A percentile compares a stretch with the other conserved stretches of the same genome.
These are phyloP conservation scores for Hymenopus coronatus DNA, from an alignment of 2,888 invertebrate genomes.

Conservation along the genomic window DNA sequence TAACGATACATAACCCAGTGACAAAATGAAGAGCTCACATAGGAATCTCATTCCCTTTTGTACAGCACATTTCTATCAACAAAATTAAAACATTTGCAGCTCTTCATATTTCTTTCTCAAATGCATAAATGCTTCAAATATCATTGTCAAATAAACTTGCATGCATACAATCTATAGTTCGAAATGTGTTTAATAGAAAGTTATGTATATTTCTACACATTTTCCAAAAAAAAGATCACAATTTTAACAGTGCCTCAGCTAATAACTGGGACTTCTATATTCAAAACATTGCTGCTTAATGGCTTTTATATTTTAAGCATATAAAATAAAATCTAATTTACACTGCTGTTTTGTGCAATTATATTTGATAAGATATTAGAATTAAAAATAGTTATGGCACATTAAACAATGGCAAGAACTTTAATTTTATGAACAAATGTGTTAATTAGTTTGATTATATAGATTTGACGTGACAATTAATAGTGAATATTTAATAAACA, in stretches of 20 bases:
- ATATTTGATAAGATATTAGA: not conserved
- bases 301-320: not conserved
- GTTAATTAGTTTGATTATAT: not conserved
- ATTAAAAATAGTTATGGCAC: not conserved
- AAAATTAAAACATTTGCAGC: not conserved
- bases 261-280: not conserved
- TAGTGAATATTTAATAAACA: too few species aligned
- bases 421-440: not conserved
- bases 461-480: too few species aligned
- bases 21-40: not conserved
- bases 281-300: not conserved
- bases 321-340: not conserved
- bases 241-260: not conserved
- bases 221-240: not conserved
- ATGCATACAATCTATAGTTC: not conserved
- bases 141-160: not conserved
- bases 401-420: not conserved
- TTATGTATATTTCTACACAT: not conserved
- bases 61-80: not conserved
- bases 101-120: not conserved
- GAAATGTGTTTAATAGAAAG: not conserved
- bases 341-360: not conserved
- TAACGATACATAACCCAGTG: not conserved
- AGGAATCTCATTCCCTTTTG: not conserved
- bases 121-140: not conserved